These are phyloP conservation scores for Lynx canadensis DNA, from an alignment of 2,113 vertebrate species.

Conservation along the genomic window DNA sequence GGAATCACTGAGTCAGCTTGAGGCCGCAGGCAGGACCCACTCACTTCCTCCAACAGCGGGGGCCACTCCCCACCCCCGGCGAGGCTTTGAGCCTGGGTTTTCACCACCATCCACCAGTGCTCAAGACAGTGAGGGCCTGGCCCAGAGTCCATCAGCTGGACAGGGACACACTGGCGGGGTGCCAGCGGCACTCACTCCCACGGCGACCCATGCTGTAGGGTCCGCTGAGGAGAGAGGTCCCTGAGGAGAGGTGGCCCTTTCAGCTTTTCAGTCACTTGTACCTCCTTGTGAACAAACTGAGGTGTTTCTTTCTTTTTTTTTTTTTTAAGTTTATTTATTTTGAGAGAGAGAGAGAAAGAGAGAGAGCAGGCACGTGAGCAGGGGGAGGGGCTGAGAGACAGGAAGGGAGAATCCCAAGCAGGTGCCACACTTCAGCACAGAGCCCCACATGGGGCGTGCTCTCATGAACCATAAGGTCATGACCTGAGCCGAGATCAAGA, in stretches of 20 bases:
- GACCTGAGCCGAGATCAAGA: too few species aligned
- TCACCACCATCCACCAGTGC: neutral
- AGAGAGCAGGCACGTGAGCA: too few species aligned
- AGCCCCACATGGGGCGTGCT: too few species aligned
- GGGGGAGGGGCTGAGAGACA: too few species aligned
- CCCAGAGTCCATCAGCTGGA: neutral
- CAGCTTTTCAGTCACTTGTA: too few species aligned
- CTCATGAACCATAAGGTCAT: too few species aligned
- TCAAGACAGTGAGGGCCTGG: neutral
- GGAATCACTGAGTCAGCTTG: constrained; percentile 71
- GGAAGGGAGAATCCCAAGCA: too few species aligned
- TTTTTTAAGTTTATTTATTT: too few species aligned
- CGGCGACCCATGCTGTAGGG: neutral
- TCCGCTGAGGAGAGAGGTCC: neutral
- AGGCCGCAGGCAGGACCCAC: constrained; percentile 28
- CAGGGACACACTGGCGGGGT: neutral
- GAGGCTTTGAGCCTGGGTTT: neutral
- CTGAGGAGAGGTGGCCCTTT: neutral
- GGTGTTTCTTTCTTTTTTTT: neutral
- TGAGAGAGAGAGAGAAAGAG: too few species aligned
- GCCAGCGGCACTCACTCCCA: neutral
- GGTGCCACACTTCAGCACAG: too few species aligned
- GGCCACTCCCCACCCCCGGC: neutral
- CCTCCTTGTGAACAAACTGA: neutral
- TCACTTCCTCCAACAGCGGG: constrained; percentile 59